These are phyloP conservation scores for Sericinus montela DNA, from an alignment of 2,888 invertebrate species.

Conservation along the genomic window DNA sequence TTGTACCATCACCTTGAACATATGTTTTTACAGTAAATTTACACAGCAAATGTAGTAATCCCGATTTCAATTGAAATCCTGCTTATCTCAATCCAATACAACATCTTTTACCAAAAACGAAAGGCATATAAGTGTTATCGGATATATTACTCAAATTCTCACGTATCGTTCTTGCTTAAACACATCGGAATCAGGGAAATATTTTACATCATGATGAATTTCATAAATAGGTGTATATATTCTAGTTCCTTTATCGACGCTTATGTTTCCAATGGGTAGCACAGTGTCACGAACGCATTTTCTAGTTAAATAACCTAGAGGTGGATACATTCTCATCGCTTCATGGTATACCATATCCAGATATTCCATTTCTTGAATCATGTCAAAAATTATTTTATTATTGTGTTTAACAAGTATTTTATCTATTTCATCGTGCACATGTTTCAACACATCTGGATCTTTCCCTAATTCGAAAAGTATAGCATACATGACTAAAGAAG, in stretches of 20 bases:
- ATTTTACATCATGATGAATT: constrained; percentile 54
- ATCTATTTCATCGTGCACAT: constrained; percentile 47
- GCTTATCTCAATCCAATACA: constrained; percentile 59
- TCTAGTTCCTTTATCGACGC: constrained; percentile 41
- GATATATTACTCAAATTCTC: constrained; percentile 36
- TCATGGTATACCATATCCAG: constrained; percentile 43
- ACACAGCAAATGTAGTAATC: constrained; percentile 35
- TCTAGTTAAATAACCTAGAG: constrained; percentile 40
- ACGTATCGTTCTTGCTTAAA: constrained; percentile 57
- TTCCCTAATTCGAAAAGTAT: constrained; percentile 35
- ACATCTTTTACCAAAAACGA: constrained; percentile 61
- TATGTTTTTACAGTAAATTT: constrained; percentile 31
- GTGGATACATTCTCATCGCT: constrained; percentile 42
- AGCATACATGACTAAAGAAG: constrained; percentile 23
- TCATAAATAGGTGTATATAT: constrained; percentile 44
- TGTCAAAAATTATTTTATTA: constrained; percentile 37
- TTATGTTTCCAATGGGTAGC: constrained; percentile 46
- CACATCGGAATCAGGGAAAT: constrained; percentile 55
- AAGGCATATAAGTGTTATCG: constrained; percentile 39
- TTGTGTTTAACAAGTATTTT: constrained; percentile 30
- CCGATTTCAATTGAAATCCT: constrained; percentile 30
- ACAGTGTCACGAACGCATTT: constrained; percentile 38
- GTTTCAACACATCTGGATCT: constrained; percentile 42
- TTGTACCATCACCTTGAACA: constrained; percentile 25
- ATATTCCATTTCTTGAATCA: constrained; percentile 32